phyloP scores from a whole-genome alignment of 2,888 invertebrate genomes.

The Harpagoxenus sublaevis region DNA sequence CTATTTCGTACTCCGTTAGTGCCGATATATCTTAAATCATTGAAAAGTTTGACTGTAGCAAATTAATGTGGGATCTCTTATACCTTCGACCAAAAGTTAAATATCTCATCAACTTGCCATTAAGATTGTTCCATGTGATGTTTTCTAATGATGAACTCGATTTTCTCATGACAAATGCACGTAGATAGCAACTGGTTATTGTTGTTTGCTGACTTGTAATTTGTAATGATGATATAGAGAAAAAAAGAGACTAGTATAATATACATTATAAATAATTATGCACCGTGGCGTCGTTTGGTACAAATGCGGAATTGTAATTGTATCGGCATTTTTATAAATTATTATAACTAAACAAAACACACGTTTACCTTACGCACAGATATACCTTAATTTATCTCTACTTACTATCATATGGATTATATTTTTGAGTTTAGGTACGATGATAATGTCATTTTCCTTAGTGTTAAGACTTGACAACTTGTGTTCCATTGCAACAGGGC shows the following conservation, averaged over 20 bases:
- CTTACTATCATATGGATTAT: constrained; percentile 20
- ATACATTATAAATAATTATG: constrained; percentile 69
- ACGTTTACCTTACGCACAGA: constrained; percentile 57
- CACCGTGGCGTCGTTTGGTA: constrained; percentile 75
- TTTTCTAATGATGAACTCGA: not conserved
- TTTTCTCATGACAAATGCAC: constrained; percentile 35
- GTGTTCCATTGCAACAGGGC: not conserved
- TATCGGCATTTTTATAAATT: constrained; percentile 83
- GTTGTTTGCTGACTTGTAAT: constrained; percentile 43
- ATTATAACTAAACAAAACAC: constrained; percentile 82
- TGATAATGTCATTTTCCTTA: constrained; percentile 31
- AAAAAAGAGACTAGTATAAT: constrained; percentile 65
- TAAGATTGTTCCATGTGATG: not conserved
- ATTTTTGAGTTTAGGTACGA: constrained; percentile 24
- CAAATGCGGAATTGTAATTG: constrained; percentile 81
- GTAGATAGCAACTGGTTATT: constrained; percentile 56
- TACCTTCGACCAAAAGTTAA: not conserved
- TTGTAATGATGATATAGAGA: constrained; percentile 52
- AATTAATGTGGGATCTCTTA: constrained; percentile 1
- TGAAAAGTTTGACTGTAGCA: not conserved
- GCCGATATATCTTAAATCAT: constrained; percentile 9
- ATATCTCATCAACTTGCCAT: constrained; percentile 1
- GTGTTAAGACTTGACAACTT: not conserved
- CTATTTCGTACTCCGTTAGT: not conserved
- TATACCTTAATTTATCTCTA: constrained; percentile 58